Evolutionary conservation across 2,888 invertebrate species (phyloP), one percentile per base, ranked within the genome.

Genomic region (Chouioia cunea): DNA sequence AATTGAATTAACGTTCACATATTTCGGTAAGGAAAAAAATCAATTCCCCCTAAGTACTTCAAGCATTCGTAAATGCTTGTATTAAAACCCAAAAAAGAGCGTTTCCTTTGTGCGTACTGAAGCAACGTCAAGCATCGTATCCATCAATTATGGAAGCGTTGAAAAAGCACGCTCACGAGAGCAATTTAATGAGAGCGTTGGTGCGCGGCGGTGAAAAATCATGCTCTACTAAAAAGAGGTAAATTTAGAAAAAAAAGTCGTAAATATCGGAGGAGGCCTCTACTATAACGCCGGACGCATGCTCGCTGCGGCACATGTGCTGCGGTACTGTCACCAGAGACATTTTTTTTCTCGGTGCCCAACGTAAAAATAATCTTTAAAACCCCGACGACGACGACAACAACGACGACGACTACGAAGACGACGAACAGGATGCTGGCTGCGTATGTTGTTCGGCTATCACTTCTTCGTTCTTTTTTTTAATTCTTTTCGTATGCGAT

Each of bases 341-440:
- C 43, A n/a, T 43, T 10, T 52, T 44, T 47, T 60, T 20, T 59
- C 47, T 46, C 47, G 71, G 73, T 65, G 65, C 82, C 79, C 43
- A 80, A 80, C 78, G 85, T 85, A 85, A 85, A 85, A 85, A 85
- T 85, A 85, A 85, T 83, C 85, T 85, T 83, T 83, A 84, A 84
- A 85, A 84, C 82, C 84, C 83, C 84, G 82, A 12, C 36, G 36
- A 12, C 36, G 36, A 36, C 36, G 36, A 36, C 36, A 12, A 10
- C 36, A 12, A 10, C 36, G 4, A 36, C 36, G 36, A 27, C 27
- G 27, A 6, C 27, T 27, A 27, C 36, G 36, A 10, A 36, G 36
- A 36, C 36, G 36, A 6, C 36, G 36, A 36, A 36, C 36, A 36
- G 36, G 36, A 36, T 36, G 36, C 36, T 36, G 36, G 36, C 36